Evolutionary conservation across 2,113 vertebrate genomes (phyloP), one percentile per base, ranked within the genome.

Genomic region (Riparia riparia): DNA sequence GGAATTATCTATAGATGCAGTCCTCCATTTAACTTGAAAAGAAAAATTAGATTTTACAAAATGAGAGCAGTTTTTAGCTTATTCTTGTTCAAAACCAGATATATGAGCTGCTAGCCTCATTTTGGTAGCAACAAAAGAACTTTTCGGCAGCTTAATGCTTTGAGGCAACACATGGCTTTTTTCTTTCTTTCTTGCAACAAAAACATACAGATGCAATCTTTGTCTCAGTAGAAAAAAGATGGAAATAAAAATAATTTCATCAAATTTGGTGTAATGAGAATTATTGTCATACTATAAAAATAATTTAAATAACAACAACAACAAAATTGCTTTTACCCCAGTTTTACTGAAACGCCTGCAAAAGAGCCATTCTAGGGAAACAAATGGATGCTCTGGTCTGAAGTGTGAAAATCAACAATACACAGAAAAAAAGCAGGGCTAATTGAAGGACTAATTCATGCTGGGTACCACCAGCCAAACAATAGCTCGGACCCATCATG

Each of bases 181-280:
- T 89, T 81, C 94, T 95, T 94, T 95, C 77, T 94, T 81, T 86
- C 79, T 88, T 74, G 64, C 3, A 4, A 94, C 85, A 88, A 94
- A 97, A 95, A 96, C 96, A 96, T 94, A 95, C 96, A 95, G 95
- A 96, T 96, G 93, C 79, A 71, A 81, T 94, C 95, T 97, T 97
- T 96, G 96, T 96, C 80, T 96, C 69, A 68, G 56, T 12, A 71
- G 56, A 92, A 93, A 86, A 95, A 92, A 66, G 64, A 93, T 89
- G 47, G 71, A 93, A 95, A 90, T 92, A 90, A 96, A 90, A 94
- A 93, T 91, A 3, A 92, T 41, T 96, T 90, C 86, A 96, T 94
- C 93, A 94, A 90, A 96, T 95, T 93, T 86, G 47, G 15, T 57
- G 25, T 90, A 93, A 94, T 95, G 72, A 94, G 92, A 96, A 94